Base-by-base conservation (phyloP, 2,888 invertebrate genomes). In the Drosophila macrospina region DNA sequence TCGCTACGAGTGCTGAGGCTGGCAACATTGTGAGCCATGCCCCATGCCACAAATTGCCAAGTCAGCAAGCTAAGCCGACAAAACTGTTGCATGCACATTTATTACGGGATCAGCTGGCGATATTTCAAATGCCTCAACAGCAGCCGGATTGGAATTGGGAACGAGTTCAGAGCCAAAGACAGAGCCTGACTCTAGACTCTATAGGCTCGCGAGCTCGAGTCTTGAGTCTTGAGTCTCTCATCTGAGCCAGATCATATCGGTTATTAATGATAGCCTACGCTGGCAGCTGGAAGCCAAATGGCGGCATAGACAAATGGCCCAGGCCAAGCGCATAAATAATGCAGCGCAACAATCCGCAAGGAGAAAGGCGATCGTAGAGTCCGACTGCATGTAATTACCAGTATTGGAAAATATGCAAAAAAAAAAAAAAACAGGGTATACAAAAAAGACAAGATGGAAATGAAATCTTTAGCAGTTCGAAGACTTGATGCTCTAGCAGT, bases 221-320 rank as follows among this genome's bases (percentile, higher is more conserved):
- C 20, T 20, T 20, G 20, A 20, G 20, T 20, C 20, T 20, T 20
- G 20, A 20, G 42, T 48, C 39, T 20, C 20, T 13, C 5, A 24
- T 36, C 54, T 56, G 69, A 55, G 74, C 74, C 74, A 86, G 89
- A 89, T 89, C 89, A 89, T 90, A 90, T 90, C 89, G 88, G 84
- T 90, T 90, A 90, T 90, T 90, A 90, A 90, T 90, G 89, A 90
- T 83, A 87, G 82, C 86, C 77, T 78, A 78, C 80, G 74, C 74
- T 88, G 89, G 87, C 85, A 86, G 84, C 85, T 83, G 85, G 87
- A 86, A 89, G 89, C 90, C 89, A 89, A 89, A 89, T 89, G 88
- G 81, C 80, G 88, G 86, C 88, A 81, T 85, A 80, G 85, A 80
- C 78, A 78, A 77, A 75, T 80, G 86, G 76, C 80, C 71, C 37